Evolutionary conservation across 2,888 invertebrate genomes (phyloP), one percentile per base, ranked within the genome.

Genomic region (Aspidiotus rigidus): DNA sequence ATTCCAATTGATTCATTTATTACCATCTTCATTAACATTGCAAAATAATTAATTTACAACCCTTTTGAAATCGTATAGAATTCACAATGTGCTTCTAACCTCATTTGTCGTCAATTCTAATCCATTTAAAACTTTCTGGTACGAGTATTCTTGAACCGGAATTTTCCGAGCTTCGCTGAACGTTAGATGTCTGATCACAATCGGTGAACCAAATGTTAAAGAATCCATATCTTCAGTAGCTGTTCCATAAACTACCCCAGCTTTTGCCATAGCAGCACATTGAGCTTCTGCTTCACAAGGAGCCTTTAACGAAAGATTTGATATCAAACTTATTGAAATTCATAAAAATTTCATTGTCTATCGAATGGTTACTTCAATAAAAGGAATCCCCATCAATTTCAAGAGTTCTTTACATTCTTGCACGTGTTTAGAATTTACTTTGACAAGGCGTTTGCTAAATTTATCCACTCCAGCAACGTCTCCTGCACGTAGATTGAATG

Each of bases 161-260:
- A 97, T 89, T 80, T 98, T 98, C 76, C 95, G 85, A 0, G 98
- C 97, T 79, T 99, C 99, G 73, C 95, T 95, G 79, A 94, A 94
- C 0, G 98, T 98, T 75, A 99, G 81, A 77, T 97, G 95, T 0
- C 97, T 82, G 10, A 99, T 80, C 41, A 99, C 81, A 41, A 97
- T 84, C 69, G 81, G 85, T 0, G 96, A 87, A 0, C 99, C 99
- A 77, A 97, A 97, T 0, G 99, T 99, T 42, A 99, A 80, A 0
- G 97, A 95, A 78, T 99, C 99, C 99, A 99, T 99, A 83, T 99
- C 99, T 78, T 99, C 99, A 0, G 99, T 99, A 0, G 97, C 99
- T 6, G 92, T 88, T 0, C 90, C 99, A 79, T 84, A 99, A 0
- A 95, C 93, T 79, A 92, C 90, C 13, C 95, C 96, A 0, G 89